phyloP scores from a whole-genome alignment of 1,140 invertebrate genomes.

The Ctenoplectra terminalis region DNA sequence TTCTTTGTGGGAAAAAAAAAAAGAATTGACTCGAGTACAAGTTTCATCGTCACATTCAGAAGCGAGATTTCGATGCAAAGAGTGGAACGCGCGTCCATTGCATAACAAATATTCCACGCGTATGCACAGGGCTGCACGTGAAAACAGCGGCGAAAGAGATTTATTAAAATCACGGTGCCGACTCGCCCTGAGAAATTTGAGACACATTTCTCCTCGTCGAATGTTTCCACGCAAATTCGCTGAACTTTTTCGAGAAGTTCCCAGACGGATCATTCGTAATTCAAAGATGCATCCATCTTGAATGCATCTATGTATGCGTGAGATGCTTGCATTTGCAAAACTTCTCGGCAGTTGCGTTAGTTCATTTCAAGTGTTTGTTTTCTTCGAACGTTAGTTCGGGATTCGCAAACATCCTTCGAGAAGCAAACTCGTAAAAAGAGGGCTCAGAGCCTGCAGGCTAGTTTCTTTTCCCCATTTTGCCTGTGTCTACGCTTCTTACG shows the following conservation, averaged over 20 bases:
- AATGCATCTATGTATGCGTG: slow-evolving; percentile 28
- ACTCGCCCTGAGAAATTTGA: slow-evolving; percentile 3
- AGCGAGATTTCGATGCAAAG: too few species aligned
- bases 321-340: slow-evolving; percentile 29
- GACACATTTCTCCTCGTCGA: background rate
- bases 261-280: slow-evolving; percentile 45
- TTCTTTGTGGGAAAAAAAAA: too few species aligned
- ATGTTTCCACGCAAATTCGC: slow-evolving; percentile 28
- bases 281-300: slow-evolving; percentile 39
- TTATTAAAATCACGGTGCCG: slow-evolving; percentile 7
- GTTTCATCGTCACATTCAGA: too few species aligned
- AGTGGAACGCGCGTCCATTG: too few species aligned
- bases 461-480: slow-evolving; percentile 11
- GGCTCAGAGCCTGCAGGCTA: slow-evolving; percentile 32
- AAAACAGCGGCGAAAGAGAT: background rate
- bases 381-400: slow-evolving; percentile 41
- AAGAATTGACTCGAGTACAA: too few species aligned
- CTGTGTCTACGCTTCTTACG: slow-evolving; percentile 10
- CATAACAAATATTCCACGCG: too few species aligned
- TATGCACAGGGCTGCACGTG: too few species aligned
- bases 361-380: slow-evolving; percentile 59
- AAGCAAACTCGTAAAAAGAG: slow-evolving; percentile 47
- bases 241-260: slow-evolving; percentile 17
- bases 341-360: slow-evolving; percentile 33
- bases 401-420: slow-evolving; percentile 48